A percentile compares a stretch with the other conserved stretches of the same genome.
Evolutionary conservation across 2,888 invertebrate genomes (phyloP).

Genomic region (Philopedon plagiatum): DNA sequence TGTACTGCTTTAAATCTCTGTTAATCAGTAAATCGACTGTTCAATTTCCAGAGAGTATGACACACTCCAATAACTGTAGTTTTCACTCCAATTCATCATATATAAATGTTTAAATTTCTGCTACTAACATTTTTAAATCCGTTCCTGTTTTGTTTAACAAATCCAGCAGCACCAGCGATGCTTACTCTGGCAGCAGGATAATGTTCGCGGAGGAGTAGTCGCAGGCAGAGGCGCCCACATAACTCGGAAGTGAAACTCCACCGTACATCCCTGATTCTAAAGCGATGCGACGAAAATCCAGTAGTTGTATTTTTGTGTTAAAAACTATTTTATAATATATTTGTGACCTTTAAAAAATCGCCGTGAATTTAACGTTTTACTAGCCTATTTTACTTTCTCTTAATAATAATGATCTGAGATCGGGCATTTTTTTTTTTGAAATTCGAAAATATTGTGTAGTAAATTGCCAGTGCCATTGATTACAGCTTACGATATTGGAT

Average conservation of each 20-base stretch:
- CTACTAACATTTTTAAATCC: neutral
- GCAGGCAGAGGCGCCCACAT: constrained; percentile 22
- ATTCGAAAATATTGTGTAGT: no score
- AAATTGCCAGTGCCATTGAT: neutral
- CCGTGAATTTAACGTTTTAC: no score
- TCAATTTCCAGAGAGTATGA: no score
- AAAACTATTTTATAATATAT: no score
- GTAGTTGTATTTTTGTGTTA: constrained; percentile 38
- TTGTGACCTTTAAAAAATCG: no score
- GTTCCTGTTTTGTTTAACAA: constrained; percentile 1
- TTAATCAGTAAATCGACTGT: no score
- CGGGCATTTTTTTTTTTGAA: constrained; percentile 19
- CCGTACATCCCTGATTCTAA: neutral
- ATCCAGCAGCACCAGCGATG: constrained; percentile 23
- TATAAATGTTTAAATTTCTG: neutral
- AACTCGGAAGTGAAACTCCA: constrained; percentile 19
- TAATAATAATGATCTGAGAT: no score
- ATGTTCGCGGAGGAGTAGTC: constrained; percentile 43
- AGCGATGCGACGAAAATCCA: neutral
- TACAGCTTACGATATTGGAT: no score
- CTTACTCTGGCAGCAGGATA: constrained; percentile 28
- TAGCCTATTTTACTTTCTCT: no score
- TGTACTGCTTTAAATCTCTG: no score
- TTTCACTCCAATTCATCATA: no score
- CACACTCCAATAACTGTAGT: no score